phyloP scores from a whole-genome alignment of 2,113 vertebrate genomes.

The Pionites leucogaster region DNA sequence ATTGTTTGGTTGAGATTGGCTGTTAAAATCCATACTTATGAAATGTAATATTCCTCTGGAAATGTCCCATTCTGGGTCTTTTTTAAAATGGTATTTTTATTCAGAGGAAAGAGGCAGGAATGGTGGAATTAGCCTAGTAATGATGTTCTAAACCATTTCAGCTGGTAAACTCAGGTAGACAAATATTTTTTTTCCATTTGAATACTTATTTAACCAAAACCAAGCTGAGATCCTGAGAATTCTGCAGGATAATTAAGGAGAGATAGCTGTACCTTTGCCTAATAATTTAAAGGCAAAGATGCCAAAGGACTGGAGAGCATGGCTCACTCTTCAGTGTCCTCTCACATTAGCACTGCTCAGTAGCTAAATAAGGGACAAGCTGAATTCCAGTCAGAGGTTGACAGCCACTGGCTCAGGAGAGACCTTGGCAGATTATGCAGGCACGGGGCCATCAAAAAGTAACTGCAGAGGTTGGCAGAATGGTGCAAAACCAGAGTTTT shows the following conservation, averaged over 20 bases:
- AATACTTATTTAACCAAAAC: neutral
- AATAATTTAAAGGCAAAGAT: neutral
- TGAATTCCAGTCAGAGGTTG: neutral
- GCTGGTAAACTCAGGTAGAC: neutral
- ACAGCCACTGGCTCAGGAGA: neutral
- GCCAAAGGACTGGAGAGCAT: neutral
- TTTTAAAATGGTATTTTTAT: conserved; percentile 17
- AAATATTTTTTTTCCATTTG: neutral
- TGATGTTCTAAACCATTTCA: conserved; percentile 22
- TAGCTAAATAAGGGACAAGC: neutral
- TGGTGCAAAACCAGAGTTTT: accelerated
- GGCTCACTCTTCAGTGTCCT: neutral
- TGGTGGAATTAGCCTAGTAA: neutral
- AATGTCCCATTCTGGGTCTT: neutral
- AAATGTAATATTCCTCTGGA: conserved; percentile 57
- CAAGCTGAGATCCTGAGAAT: neutral
- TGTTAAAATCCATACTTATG: conserved; percentile 38
- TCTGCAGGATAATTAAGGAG: neutral
- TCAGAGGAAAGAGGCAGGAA: neutral
- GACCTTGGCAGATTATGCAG: neutral
- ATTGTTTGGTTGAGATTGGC: conserved; percentile 49
- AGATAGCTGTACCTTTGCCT: neutral
- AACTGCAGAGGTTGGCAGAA: neutral
- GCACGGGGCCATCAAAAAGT: neutral
- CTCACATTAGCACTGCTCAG: neutral